Evolutionary conservation across 2,888 invertebrate species (phyloP).

Genomic region (Plagiodera versicolora): DNA sequence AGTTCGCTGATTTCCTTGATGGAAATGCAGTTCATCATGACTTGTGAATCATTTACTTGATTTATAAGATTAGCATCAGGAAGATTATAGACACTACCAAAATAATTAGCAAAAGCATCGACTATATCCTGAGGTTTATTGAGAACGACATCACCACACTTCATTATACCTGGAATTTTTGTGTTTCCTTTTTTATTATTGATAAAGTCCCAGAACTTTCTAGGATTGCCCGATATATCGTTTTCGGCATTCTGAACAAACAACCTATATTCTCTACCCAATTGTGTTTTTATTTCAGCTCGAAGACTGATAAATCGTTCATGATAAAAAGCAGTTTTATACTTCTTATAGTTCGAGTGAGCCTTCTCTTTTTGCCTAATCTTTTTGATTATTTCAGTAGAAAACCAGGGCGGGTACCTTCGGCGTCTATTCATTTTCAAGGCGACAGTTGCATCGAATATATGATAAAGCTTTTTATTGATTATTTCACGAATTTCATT

Average conservation of each 20-base stretch:
- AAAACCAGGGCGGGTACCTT: not conserved
- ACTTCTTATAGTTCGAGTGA: not conserved
- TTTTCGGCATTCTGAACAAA: not conserved
- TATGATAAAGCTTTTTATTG: not conserved
- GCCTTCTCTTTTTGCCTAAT: not conserved
- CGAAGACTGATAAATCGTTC: not conserved
- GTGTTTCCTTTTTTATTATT: not conserved
- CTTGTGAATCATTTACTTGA: too few species aligned
- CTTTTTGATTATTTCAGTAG: not conserved
- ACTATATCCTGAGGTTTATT: not conserved
- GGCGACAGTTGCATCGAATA: not conserved
- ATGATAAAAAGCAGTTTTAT: not conserved
- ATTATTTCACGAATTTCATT: not conserved
- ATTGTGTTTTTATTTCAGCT: not conserved
- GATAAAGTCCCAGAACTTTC: not conserved
- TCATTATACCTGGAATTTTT: not conserved
- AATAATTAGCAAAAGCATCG: not conserved
- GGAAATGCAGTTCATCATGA: not conserved
- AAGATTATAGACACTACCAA: not conserved
- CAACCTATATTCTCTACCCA: not conserved
- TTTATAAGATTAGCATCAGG: not conserved
- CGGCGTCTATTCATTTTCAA: not conserved
- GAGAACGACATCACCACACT: not conserved
- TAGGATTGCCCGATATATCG: not conserved
- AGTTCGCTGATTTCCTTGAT: constrained; percentile 2